Percentiles rank a stretch among this genome's conserved stretches.
phyloP scores from a whole-genome alignment of 2,797 vertebrate genomes.

The Ara ararauna region DNA sequence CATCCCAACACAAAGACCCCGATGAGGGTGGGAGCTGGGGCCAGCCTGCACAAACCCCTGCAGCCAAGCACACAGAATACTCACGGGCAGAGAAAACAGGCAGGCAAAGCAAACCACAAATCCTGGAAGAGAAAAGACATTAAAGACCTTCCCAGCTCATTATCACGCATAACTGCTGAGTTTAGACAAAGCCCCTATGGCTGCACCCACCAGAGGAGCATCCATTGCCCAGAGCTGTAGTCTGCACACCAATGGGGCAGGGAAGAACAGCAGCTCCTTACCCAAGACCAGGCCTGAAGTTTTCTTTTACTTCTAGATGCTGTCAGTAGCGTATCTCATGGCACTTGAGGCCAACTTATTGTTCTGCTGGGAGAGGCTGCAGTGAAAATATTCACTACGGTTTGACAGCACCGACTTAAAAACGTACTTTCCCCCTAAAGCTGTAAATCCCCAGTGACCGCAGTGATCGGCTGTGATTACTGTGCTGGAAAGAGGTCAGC shows the following conservation, averaged over 20 bases:
- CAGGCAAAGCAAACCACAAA: not conserved
- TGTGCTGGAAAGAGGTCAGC: slow-evolving; percentile 11
- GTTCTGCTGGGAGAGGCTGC: not conserved
- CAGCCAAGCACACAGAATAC: not conserved
- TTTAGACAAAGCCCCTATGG: not conserved
- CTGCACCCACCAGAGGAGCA: not conserved
- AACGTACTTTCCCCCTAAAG: not conserved
- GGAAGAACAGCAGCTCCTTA: not conserved
- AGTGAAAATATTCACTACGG: not conserved
- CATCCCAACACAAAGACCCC: not conserved
- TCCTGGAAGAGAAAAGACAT: not conserved
- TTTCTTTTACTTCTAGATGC: not conserved
- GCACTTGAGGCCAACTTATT: not conserved
- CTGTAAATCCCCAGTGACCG: not conserved
- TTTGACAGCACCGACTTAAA: slow-evolving; percentile 7
- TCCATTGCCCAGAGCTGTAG: not conserved
- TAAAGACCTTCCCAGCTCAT: not conserved
- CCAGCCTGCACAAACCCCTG: not conserved
- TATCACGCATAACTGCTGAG: not conserved
- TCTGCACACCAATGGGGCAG: not conserved
- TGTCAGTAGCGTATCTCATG: not conserved
- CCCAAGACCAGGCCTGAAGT: not conserved
- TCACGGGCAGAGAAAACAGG: not conserved
- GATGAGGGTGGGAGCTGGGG: not conserved
- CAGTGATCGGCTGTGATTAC: not conserved